Conservation (phyloP, 2,113 vertebrate genomes). For the Abramis brama region DNA sequence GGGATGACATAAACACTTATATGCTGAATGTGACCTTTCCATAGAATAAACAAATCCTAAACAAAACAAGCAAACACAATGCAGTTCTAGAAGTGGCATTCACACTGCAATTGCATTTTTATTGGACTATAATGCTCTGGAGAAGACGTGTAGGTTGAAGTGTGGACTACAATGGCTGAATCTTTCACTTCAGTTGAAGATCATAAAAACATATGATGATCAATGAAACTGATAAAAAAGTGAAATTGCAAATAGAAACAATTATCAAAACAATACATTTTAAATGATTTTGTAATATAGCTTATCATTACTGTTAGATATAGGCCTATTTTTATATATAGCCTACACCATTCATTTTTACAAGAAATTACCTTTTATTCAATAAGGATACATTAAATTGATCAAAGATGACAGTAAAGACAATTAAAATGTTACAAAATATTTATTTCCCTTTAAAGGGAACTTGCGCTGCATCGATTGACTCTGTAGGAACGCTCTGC, state of each 20-base stretch:
- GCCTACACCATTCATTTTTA: no score
- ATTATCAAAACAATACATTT: background rate
- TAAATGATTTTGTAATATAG: background rate
- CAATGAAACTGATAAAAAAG: background rate
- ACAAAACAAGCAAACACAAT: background rate
- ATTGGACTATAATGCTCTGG: background rate
- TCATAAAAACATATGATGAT: background rate
- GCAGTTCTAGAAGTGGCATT: background rate
- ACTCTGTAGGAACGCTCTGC: no score
- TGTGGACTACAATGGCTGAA: background rate
- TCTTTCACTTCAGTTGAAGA: background rate
- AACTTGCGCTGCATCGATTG: no score
- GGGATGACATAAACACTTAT: background rate
- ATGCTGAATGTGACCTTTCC: background rate
- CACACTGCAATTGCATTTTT: background rate
- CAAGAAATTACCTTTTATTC: no score
- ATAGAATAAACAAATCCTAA: background rate
- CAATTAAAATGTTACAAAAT: no score
- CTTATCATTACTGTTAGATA: no score
- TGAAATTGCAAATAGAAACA: background rate
- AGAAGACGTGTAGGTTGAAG: constrained; percentile 1
- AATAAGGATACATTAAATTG: no score
- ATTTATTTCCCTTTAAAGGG: no score
- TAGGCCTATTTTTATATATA: no score
- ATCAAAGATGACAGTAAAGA: no score